phyloP scores from a whole-genome alignment of 2,888 invertebrate species.

The Eristalinus sepulchralis region DNA sequence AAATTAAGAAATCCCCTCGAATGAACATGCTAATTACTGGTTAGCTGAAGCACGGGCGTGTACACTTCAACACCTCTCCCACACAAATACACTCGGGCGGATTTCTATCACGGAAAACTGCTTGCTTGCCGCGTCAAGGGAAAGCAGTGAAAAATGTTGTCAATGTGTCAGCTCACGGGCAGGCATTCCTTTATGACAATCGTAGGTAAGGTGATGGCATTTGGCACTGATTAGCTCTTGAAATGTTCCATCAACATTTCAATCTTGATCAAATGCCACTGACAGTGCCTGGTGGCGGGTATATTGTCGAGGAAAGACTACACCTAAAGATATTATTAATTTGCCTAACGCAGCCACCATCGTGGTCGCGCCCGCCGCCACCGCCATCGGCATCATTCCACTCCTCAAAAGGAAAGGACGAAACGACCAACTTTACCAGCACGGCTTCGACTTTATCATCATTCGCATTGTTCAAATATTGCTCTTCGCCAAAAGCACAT shows the following conservation, averaged over 20 bases:
- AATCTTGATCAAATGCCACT: slow-evolving; percentile 45
- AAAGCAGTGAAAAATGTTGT: background rate
- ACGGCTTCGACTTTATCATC: slow-evolving; percentile 36
- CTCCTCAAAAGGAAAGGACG: background rate
- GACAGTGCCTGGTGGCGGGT: slow-evolving; percentile 26
- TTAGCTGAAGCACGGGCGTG: slow-evolving; percentile 25
- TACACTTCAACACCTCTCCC: background rate
- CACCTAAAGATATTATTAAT: slow-evolving; percentile 15
- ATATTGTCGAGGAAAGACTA: slow-evolving; percentile 11
- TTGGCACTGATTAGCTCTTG: slow-evolving; percentile 24
- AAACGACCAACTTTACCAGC: slow-evolving; percentile 50
- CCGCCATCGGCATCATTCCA: background rate
- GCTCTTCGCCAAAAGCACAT: slow-evolving; percentile 3
- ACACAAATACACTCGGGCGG: background rate
- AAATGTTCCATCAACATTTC: background rate
- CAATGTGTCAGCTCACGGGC: slow-evolving; percentile 11
- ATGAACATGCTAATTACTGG: slow-evolving; percentile 41
- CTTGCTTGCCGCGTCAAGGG: background rate
- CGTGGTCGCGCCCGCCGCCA: background rate
- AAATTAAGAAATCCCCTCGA: slow-evolving; percentile 38
- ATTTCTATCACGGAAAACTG: background rate
- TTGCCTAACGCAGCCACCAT: background rate
- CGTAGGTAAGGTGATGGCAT: slow-evolving; percentile 3
- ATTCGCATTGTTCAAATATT: slow-evolving; percentile 39
- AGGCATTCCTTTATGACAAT: slow-evolving; percentile 1